These are phyloP conservation scores for Thamnaconus septentrionalis DNA, from an alignment of 2,113 vertebrate genomes.

Conservation along the genomic window DNA sequence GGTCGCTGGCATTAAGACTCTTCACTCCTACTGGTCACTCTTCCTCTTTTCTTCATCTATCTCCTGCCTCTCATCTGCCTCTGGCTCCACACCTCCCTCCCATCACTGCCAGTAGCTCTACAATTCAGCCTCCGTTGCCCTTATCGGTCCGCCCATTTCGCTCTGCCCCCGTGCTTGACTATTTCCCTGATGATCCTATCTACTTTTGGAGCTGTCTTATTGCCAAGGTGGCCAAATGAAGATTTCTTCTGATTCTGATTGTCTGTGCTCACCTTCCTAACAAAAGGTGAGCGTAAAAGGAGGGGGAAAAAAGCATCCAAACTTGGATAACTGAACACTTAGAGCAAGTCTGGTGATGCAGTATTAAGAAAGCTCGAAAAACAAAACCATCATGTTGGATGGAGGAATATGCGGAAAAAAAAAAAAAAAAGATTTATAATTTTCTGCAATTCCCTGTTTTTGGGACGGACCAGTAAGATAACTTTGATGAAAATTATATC, in stretches of 20 bases:
- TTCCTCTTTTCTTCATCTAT: conserved; percentile 31
- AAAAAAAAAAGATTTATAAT: no score
- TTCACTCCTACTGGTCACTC: no score
- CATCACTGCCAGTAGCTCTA: not conserved
- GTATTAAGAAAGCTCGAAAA: no score
- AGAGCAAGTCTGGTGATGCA: no score
- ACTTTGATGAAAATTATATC: no score
- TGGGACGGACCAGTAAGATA: no score
- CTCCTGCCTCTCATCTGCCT: conserved; percentile 39
- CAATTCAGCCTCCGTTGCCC: conserved; percentile 14
- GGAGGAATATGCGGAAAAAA: no score
- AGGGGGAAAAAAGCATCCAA: no score
- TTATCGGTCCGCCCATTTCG: conserved; percentile 20
- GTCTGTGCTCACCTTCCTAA: not conserved
- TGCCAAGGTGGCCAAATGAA: not conserved
- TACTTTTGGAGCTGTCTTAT: not conserved
- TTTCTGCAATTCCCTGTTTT: no score
- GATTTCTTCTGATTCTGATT: not conserved
- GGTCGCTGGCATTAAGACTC: no score
- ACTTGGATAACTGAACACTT: no score
- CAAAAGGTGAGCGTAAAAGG: not conserved
- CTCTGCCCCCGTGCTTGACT: conserved; percentile 1
- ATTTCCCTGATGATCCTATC: conserved; percentile 2
- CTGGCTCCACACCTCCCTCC: conserved; percentile 33
- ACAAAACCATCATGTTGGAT: no score